Base-by-base conservation (phyloP, 1,140 invertebrate species). In the Solenopsis fugax region DNA sequence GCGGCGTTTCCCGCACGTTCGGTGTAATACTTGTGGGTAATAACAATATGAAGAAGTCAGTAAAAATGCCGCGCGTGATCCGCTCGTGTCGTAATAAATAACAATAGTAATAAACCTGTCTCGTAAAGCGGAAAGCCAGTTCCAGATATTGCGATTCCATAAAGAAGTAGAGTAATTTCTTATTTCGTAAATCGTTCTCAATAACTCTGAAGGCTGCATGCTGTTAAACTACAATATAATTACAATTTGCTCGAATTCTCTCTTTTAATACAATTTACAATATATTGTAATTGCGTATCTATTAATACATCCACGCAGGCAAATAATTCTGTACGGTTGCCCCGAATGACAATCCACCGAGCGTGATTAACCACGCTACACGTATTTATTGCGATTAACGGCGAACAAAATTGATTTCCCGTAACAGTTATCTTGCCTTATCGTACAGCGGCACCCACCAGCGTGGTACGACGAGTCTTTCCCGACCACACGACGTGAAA, bases 321-420 rank as follows among this genome's bases (percentile, higher is more conserved):
- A 29, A 81, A 54, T 29, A 54, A 69, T 56, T 69, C 18, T 21
- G 34, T 67, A 21, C 52, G 16, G 48, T 56, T 50, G 62, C 50
- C 37, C 13, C 18, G 65, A 71, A 34, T 37, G 64, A 37, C 37
- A 29, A 56, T 71, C 21, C 65, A n/a, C 29, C 45, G 45, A 21
- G 60, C 21, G 65, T 48, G 52, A 71, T 37, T 81, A 65, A 81
- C 13, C 58, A 9, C 16, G 16, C 10, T 58, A 56, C 12, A 7
- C 24, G 78, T 45, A 81, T 81, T 81, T 71, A 81, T 71, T 29
- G 37, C 78, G 78, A 58, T 81, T 81, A 81, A 81, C 37, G 50
- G 37, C 41, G 37, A 18, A 6, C 18, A 24, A n/a, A 82, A 82
- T 82, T 69, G 65, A 82, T 82, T 72, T 60, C 52, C 64, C 67